These are phyloP conservation scores for Phalacrocorax brasilianus DNA, from an alignment of 2,113 vertebrate species.

Conservation along the genomic window DNA sequence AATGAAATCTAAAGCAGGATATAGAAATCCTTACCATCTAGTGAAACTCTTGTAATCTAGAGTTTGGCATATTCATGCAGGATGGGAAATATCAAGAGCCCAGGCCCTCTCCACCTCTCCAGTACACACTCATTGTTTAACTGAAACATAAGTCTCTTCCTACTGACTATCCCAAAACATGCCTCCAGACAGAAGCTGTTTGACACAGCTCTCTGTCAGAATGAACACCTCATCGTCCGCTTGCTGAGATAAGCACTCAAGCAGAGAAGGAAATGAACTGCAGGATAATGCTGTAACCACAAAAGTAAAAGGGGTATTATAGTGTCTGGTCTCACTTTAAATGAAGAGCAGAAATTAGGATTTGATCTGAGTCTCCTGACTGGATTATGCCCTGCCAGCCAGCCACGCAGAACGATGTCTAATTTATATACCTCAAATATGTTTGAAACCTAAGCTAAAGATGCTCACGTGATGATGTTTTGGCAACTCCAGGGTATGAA, in stretches of 20 bases:
- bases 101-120: not conserved
- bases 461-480: not conserved
- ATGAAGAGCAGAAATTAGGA: conserved; percentile 37
- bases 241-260: conserved; percentile 22
- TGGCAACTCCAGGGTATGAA: not conserved
- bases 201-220: not conserved
- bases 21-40: not conserved
- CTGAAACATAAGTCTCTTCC: not conserved
- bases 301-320: conserved; percentile 15
- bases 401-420: not conserved
- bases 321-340: not conserved
- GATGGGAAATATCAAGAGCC: not conserved
- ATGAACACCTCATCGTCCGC: not conserved
- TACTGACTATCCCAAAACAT: not conserved
- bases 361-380: conserved; percentile 7
- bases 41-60: not conserved
- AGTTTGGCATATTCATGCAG: not conserved
- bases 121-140: not conserved
- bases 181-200: not conserved
- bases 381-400: not conserved
- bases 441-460: conserved; percentile 18
- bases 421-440: conserved; percentile 39
- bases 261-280: conserved; percentile 11
- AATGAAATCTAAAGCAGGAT: not conserved
- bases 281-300: not conserved